A percentile compares a stretch with the other conserved stretches of the same genome.
phyloP scores from a whole-genome alignment of 2,888 invertebrate species.

The Parnassius mnemosyne region DNA sequence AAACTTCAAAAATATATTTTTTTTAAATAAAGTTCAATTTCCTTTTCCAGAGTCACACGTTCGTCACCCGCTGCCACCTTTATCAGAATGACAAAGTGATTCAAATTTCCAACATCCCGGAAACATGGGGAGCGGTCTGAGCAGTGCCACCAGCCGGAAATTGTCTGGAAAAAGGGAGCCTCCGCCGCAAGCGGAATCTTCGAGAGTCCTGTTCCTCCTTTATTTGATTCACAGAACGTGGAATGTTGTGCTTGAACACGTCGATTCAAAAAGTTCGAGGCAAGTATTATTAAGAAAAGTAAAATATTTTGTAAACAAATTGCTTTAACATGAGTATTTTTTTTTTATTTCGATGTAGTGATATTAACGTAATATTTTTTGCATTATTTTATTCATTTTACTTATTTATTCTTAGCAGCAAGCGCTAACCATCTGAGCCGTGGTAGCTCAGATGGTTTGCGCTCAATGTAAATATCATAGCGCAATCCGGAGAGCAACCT shows the following conservation, averaged over 20 bases:
- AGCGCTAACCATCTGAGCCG: no score
- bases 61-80: slow-evolving; percentile 23
- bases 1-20: no score
- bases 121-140: slow-evolving; percentile 61
- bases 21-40: slow-evolving; percentile 19
- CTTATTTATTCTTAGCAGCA: no score
- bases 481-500: no score
- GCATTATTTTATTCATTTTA: no score
- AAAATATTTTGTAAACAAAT: no score
- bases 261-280: slow-evolving; percentile 80
- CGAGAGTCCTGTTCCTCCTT: slow-evolving; percentile 82
- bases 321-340: no score
- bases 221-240: slow-evolving; percentile 86
- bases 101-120: slow-evolving; percentile 32
- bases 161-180: slow-evolving; percentile 50
- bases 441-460: no score
- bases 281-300: slow-evolving; percentile 30
- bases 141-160: slow-evolving; percentile 56
- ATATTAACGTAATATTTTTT: no score
- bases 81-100: slow-evolving; percentile 42
- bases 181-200: slow-evolving; percentile 75
- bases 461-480: no score
- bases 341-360: no score
- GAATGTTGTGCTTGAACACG: slow-evolving; percentile 83
- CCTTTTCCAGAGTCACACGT: slow-evolving; percentile 37